Percentiles rank a stretch among this genome's conserved stretches.
Conservation (phyloP, 37 sponge, comb jelly and placozoan genomes). For the Chondrilla cf. caribensis region DNA sequence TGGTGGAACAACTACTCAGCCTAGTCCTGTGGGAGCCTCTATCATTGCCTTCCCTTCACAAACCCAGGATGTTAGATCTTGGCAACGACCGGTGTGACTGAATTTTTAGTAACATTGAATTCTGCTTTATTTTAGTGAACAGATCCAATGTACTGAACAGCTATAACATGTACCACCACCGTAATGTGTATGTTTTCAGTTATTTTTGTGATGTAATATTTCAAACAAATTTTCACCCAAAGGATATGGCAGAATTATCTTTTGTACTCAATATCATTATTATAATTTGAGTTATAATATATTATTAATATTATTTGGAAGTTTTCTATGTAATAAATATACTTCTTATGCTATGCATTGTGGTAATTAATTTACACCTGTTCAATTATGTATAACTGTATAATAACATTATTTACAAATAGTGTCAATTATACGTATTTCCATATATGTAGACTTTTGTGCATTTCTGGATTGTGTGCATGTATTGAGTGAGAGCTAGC, state of each 20-base stretch:
- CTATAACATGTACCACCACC: conserved; percentile 12
- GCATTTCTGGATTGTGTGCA: no score
- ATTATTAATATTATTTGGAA: no score
- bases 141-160: conserved; percentile 10
- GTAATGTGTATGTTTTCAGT: neutral
- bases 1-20: neutral
- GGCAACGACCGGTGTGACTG: conserved; percentile 15
- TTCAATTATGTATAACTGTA: no score
- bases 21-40: conserved; percentile 3
- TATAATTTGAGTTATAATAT: no score
- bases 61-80: conserved; percentile 8
- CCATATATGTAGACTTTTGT: no score
- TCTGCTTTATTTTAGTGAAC: conserved; percentile 3
- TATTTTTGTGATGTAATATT: neutral
- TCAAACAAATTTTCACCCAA: conserved; percentile 14
- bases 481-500: no score
- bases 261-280: no score
- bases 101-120: conserved; percentile 1
- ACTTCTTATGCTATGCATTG: no score
- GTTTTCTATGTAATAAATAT: no score
- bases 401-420: no score
- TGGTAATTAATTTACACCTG: no score
- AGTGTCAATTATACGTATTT: no score
- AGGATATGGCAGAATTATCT: neutral
- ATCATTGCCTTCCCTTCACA: conserved; percentile 21